A percentile compares a stretch with the other conserved stretches of the same genome.
These are phyloP conservation scores for Rhamphomyia laevipes DNA, from an alignment of 2,888 invertebrate genomes.

Conservation along the genomic window DNA sequence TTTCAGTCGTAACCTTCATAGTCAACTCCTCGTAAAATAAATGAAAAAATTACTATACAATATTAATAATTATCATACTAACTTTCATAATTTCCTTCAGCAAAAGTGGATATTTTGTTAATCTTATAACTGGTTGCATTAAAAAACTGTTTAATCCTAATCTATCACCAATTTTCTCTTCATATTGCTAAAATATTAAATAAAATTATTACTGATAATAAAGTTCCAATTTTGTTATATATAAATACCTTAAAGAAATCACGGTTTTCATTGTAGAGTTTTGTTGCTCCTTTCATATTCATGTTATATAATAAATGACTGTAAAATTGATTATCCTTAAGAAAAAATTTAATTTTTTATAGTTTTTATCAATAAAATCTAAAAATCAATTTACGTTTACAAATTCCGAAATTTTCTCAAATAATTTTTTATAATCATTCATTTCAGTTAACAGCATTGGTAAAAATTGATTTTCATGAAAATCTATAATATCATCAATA, in stretches of 20 bases:
- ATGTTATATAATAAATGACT: not conserved
- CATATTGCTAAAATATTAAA: slow-evolving; percentile 25
- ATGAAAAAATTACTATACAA: too few species aligned
- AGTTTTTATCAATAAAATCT: not conserved
- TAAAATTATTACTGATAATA: not conserved
- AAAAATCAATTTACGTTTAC: slow-evolving; percentile 28
- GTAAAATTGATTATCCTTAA: not conserved
- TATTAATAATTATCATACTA: too few species aligned
- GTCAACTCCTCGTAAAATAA: too few species aligned
- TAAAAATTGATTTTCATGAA: slow-evolving; percentile 48
- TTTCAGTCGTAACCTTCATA: too few species aligned
- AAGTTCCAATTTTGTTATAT: not conserved
- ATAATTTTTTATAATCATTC: slow-evolving; percentile 29
- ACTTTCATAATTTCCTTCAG: slow-evolving; percentile 34
- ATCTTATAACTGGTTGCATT: slow-evolving; percentile 36
- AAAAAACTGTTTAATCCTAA: slow-evolving; percentile 36
- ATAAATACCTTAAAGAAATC: not conserved
- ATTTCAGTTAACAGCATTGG: slow-evolving; percentile 31
- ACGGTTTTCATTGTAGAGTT: not conserved
- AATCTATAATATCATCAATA: slow-evolving; percentile 84
- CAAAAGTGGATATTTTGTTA: slow-evolving; percentile 34
- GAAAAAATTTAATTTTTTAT: not conserved
- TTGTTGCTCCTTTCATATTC: not conserved
- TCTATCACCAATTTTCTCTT: slow-evolving; percentile 32
- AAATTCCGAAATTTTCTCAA: slow-evolving; percentile 30